phyloP scores from a whole-genome alignment of 1,140 invertebrate genomes.

The Diachasmimorpha longicaudata region DNA sequence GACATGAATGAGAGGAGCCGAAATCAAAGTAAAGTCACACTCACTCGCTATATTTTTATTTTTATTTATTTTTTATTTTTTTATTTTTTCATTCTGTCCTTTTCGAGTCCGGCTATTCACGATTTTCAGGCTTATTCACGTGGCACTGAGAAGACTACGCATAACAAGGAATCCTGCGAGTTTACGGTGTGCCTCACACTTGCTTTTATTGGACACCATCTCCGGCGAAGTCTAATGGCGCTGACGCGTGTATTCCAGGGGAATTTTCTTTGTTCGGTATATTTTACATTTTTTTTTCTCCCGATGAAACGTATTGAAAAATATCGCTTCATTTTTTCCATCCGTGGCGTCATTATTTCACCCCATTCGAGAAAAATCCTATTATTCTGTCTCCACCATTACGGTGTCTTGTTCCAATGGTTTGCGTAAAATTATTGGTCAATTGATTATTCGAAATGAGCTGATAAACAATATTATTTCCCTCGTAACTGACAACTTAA shows the following conservation, averaged over 20 bases:
- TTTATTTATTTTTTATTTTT: slow-evolving; percentile 2
- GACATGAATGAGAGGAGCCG: slow-evolving; percentile 10
- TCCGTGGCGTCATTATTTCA: no score
- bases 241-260: neutral
- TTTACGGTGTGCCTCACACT: slow-evolving; percentile 38
- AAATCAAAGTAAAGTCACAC: slow-evolving; percentile 1
- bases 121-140: neutral
- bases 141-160: slow-evolving; percentile 5
- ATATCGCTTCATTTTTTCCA: no score
- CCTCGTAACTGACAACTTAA: no score
- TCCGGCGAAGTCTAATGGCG: slow-evolving; percentile 20
- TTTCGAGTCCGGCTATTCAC: neutral
- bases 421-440: no score
- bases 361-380: no score
- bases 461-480: no score
- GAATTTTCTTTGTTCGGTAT: neutral
- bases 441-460: no score
- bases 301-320: no score
- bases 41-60: neutral
- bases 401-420: no score
- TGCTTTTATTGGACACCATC: slow-evolving; percentile 33
- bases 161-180: slow-evolving; percentile 49
- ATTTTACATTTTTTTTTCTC: neutral
- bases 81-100: neutral
- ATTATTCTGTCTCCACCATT: no score